Percentiles rank a stretch among this genome's conserved stretches.
Conservation (phyloP, 2,888 invertebrate genomes). For the Drosophila helvetica region DNA sequence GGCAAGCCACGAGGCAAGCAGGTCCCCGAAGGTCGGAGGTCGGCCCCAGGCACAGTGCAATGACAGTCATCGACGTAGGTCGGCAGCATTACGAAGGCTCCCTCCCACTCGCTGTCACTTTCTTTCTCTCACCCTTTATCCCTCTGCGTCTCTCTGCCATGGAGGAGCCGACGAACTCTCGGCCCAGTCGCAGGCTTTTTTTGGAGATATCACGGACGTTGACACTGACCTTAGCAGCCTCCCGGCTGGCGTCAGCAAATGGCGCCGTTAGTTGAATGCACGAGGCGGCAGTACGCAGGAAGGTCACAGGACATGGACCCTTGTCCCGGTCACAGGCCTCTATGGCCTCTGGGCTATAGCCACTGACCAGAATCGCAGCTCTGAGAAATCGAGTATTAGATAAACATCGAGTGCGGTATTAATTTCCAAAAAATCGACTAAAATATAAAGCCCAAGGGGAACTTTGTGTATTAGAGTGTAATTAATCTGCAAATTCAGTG, state of each 20-base stretch:
- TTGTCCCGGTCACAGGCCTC: neutral
- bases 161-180: constrained; percentile 48
- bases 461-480: neutral
- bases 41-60: constrained; percentile 35
- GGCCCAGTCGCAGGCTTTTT: constrained; percentile 33
- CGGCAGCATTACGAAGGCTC: constrained; percentile 41
- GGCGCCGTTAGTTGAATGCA: constrained; percentile 44
- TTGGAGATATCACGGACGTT: constrained; percentile 29
- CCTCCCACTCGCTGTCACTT: neutral
- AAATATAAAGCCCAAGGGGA: constrained; percentile 15
- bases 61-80: constrained; percentile 40
- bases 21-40: constrained; percentile 21
- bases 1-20: constrained; percentile 27
- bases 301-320: constrained; percentile 43
- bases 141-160: constrained; percentile 8
- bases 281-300: constrained; percentile 21
- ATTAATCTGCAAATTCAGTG: neutral
- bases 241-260: constrained; percentile 8
- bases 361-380: constrained; percentile 20
- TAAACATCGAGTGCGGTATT: constrained; percentile 15
- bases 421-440: neutral
- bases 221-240: constrained; percentile 28
- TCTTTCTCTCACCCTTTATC: neutral
- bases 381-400: constrained; percentile 11
- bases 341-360: constrained; percentile 22